Evolutionary conservation across 2,113 vertebrate genomes (phyloP).

Genomic region (Forbesichthys papilliferus): DNA sequence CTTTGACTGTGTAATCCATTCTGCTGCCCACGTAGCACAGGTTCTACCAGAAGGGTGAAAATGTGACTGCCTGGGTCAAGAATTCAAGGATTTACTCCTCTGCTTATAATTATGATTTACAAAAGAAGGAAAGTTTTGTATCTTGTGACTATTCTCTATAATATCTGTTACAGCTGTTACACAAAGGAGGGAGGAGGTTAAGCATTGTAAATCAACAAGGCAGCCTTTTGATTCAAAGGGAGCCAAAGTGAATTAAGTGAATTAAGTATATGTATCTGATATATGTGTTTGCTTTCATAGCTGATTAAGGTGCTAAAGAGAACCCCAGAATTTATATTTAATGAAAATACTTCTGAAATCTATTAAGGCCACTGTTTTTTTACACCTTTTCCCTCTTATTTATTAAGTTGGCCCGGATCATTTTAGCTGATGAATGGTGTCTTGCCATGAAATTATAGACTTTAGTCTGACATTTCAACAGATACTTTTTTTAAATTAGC

Average conservation of each 20-base stretch:
- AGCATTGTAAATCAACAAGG: constrained; percentile 67
- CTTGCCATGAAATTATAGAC: constrained; percentile 42
- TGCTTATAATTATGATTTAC: constrained; percentile 21
- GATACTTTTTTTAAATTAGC: constrained; percentile 13
- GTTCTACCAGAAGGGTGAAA: constrained; percentile 40
- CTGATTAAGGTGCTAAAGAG: constrained; percentile 73
- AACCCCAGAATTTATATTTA: constrained; percentile 66
- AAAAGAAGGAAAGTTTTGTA: constrained; percentile 26
- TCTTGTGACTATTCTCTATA: not conserved
- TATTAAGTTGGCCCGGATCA: constrained; percentile 69
- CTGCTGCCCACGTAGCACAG: constrained; percentile 42
- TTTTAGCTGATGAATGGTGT: constrained; percentile 56
- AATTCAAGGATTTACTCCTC: constrained; percentile 20
- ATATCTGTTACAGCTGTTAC: constrained; percentile 10
- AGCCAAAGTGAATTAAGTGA: constrained; percentile 69
- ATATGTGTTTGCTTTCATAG: constrained; percentile 77
- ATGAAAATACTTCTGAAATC: constrained; percentile 72
- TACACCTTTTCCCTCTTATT: constrained; percentile 54
- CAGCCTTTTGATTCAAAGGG: constrained; percentile 67
- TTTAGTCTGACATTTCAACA: constrained; percentile 47
- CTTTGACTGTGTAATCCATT: constrained; percentile 56
- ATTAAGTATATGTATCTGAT: constrained; percentile 61
- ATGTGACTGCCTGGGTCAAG: constrained; percentile 24
- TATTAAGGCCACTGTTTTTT: constrained; percentile 61
- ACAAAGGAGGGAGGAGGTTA: constrained; percentile 56